phyloP scores from a whole-genome alignment of 2,888 invertebrate genomes.

The Hyppa rectilinea region DNA sequence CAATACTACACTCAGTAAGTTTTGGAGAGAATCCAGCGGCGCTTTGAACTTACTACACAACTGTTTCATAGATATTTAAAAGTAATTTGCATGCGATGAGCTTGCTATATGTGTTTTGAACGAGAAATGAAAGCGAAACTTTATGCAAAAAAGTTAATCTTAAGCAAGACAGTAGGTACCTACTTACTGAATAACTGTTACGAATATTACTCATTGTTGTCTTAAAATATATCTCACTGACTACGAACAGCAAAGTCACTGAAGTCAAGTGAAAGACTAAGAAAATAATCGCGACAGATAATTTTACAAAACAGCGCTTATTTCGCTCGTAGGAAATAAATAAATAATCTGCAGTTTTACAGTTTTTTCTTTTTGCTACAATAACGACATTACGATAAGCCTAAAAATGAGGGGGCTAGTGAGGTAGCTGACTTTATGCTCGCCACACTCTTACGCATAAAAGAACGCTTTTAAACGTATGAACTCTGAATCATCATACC shows the following conservation, averaged over 20 bases:
- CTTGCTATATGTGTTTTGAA: slow-evolving; percentile 26
- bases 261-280: neutral
- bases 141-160: slow-evolving; percentile 19
- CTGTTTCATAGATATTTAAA: slow-evolving; percentile 49
- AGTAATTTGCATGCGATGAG: slow-evolving; percentile 52
- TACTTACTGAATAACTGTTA: neutral
- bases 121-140: slow-evolving; percentile 52
- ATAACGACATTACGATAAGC: too few relatives aligned
- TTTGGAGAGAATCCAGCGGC: slow-evolving; percentile 59
- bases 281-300: neutral
- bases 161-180: neutral
- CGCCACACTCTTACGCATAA: too few relatives aligned
- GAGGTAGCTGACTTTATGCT: too few relatives aligned
- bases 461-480: too few relatives aligned
- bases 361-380: too few relatives aligned
- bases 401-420: too few relatives aligned
- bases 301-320: neutral
- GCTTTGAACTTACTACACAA: slow-evolving; percentile 47
- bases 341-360: too few relatives aligned
- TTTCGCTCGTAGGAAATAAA: too few relatives aligned
- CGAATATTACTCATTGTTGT: neutral
- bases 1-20: slow-evolving; percentile 38
- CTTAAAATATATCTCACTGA: neutral
- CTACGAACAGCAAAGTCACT: neutral
- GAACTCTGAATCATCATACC: too few relatives aligned